Conservation (phyloP, 30 jellyfish, hydroid and myxozoan genomes). For the Rhopilema esculentum region DNA sequence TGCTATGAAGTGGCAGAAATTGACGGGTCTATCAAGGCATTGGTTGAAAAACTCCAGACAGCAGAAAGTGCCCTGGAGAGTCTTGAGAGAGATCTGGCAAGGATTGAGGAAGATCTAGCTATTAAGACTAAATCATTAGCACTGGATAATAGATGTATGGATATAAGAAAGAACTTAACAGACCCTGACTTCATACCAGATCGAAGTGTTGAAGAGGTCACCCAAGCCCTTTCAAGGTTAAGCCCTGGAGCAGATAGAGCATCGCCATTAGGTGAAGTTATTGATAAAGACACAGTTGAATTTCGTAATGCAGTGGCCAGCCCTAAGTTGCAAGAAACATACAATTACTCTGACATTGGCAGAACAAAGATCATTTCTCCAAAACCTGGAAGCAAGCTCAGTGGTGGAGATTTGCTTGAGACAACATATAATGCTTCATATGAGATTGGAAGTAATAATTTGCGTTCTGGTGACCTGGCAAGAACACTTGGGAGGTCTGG, state of each 20-base stretch:
- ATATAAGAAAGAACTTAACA: slow-evolving; percentile 68
- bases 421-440: slow-evolving; percentile 78
- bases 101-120: slow-evolving; percentile 85
- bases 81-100: slow-evolving; percentile 78
- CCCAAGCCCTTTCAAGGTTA: slow-evolving; percentile 33
- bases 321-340: background rate
- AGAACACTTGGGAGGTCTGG: slow-evolving; percentile 65
- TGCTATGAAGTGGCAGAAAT: slow-evolving; percentile 97
- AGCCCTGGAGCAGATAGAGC: slow-evolving; percentile 45
- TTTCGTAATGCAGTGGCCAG: slow-evolving; percentile 17
- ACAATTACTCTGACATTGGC: background rate
- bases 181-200: slow-evolving; percentile 54
- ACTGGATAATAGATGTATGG: slow-evolving; percentile 88
- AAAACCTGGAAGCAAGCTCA: slow-evolving; percentile 8
- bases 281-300: slow-evolving; percentile 53
- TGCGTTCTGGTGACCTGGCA: slow-evolving; percentile 78
- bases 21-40: slow-evolving; percentile 81
- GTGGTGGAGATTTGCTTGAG: slow-evolving; percentile 37
- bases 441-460: slow-evolving; percentile 25
- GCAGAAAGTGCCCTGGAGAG: slow-evolving; percentile 89
- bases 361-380: background rate
- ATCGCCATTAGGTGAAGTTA: slow-evolving; percentile 32
- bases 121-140: slow-evolving; percentile 81
- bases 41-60: slow-evolving; percentile 72
- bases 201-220: slow-evolving; percentile 29